Conservation (phyloP, 2,797 vertebrate species). For the Coendou prehensilis region DNA sequence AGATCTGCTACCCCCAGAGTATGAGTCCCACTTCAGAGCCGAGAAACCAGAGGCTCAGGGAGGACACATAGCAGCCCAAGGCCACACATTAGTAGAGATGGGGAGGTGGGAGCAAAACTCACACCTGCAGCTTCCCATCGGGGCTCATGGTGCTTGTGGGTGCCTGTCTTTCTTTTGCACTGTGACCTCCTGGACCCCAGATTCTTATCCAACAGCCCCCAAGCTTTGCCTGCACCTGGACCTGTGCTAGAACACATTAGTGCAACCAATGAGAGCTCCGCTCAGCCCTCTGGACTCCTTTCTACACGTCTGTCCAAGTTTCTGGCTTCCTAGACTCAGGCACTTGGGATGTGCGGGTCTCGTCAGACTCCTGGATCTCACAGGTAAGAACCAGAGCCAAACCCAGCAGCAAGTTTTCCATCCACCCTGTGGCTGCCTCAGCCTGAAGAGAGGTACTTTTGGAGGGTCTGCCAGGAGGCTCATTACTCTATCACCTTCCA, state of each 20-base stretch:
- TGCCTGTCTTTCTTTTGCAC: not conserved
- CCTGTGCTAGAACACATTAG: not conserved
- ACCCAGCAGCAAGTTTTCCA: not conserved
- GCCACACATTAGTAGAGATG: not conserved
- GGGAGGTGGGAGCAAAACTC: not conserved
- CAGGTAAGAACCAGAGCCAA: not conserved
- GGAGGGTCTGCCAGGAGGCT: not conserved
- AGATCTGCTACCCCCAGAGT: not conserved
- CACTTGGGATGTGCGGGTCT: not conserved
- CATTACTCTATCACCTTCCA: not conserved
- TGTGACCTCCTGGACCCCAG: not conserved
- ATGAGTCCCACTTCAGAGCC: not conserved
- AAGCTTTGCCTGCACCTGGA: not conserved
- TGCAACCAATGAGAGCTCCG: not conserved
- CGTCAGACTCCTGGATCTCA: not conserved
- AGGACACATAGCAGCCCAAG: not conserved
- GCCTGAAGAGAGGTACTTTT: not conserved
- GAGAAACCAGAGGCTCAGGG: not conserved
- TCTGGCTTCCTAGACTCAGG: not conserved
- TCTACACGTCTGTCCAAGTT: not conserved
- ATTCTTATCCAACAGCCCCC: not conserved
- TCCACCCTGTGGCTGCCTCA: not conserved
- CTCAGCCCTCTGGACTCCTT: not conserved
- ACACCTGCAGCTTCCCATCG: not conserved
- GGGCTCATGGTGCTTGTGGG: not conserved